These are phyloP conservation scores for Arenaria interpres DNA, from an alignment of 2,113 vertebrate species.

Conservation along the genomic window DNA sequence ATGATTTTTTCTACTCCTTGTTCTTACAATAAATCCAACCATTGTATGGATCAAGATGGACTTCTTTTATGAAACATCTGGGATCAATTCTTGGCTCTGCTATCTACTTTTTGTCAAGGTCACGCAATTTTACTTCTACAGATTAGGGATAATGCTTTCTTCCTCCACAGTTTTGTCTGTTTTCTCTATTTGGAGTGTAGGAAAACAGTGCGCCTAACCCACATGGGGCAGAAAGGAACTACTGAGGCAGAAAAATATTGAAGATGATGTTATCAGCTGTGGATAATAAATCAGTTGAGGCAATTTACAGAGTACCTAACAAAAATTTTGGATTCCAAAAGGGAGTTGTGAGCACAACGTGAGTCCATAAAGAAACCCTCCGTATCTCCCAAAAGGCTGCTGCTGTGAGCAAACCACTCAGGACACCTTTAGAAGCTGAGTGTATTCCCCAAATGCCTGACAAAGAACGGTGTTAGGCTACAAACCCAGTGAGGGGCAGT, in stretches of 20 bases:
- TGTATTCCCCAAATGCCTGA: not conserved
- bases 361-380: not conserved
- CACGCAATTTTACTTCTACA: conserved; percentile 27
- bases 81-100: not conserved
- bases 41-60: not conserved
- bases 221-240: not conserved
- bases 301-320: not conserved
- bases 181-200: conserved; percentile 1
- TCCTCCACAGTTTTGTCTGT: conserved; percentile 17
- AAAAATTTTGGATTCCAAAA: conserved; percentile 11
- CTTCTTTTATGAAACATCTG: conserved; percentile 39
- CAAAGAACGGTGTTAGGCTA: not conserved
- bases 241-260: not conserved
- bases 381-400: not conserved
- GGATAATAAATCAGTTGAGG: conserved; percentile 29
- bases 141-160: conserved; percentile 29
- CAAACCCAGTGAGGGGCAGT: not conserved
- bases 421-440: not conserved
- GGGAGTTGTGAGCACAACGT: not conserved
- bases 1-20: not conserved
- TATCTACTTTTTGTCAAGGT: conserved; percentile 31
- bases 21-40: not conserved
- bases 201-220: not conserved
- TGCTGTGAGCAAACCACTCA: not conserved
- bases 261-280: conserved; percentile 19